These are phyloP conservation scores for Protobothrops mucrosquamatus DNA, from an alignment of 2,113 vertebrate genomes.

Conservation along the genomic window DNA sequence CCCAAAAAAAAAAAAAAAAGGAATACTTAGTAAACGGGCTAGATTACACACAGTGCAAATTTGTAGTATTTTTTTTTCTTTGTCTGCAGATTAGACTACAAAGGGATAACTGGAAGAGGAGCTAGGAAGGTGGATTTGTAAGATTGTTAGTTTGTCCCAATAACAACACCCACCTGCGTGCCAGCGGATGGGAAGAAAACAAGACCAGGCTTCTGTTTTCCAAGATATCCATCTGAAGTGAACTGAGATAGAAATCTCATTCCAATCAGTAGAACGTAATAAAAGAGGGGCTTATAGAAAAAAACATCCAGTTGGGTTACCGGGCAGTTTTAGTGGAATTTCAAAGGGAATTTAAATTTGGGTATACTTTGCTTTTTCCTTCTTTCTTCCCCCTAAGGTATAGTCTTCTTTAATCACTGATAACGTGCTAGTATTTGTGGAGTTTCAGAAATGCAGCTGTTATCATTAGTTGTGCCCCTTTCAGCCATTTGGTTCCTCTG, in stretches of 20 bases:
- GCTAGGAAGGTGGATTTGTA: not conserved
- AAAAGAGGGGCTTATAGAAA: not conserved
- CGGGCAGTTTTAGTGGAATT: not conserved
- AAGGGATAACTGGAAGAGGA: not conserved
- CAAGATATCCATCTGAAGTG: not conserved
- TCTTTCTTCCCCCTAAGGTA: not conserved
- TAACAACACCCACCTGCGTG: no score
- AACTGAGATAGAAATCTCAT: not conserved
- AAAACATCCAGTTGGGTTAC: not conserved
- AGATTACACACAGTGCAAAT: conserved; percentile 54
- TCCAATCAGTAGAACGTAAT: not conserved
- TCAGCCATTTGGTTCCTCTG: not conserved
- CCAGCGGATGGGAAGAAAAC: not conserved
- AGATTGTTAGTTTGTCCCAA: not conserved
- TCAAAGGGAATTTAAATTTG: not conserved
- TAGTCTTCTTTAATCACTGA: not conserved
- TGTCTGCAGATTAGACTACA: not conserved
- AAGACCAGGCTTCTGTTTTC: not conserved
- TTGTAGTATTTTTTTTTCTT: not conserved
- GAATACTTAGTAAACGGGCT: conserved; percentile 15
- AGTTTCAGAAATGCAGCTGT: not conserved
- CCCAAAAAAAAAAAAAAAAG: not conserved
- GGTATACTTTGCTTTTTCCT: not conserved
- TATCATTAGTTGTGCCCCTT: not conserved
- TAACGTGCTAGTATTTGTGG: not conserved